Evolutionary conservation across 1,140 invertebrate species (phyloP).

Genomic region (Elysia chlorotica): DNA sequence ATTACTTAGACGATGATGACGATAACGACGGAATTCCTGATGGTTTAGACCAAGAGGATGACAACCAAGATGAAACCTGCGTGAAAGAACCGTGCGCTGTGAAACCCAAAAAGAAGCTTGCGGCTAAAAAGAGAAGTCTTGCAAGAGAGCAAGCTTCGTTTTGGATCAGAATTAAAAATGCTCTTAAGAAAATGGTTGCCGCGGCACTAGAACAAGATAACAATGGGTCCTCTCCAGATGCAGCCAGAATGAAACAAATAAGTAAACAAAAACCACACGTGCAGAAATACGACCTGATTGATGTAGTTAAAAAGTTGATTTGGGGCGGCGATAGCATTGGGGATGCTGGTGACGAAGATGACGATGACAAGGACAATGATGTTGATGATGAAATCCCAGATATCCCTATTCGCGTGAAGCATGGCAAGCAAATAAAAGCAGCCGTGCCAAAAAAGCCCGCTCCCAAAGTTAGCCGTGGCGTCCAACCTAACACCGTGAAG

Average conservation of each 20-base stretch:
- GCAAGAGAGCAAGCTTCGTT: constrained; percentile 18
- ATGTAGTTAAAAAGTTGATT: constrained; percentile 23
- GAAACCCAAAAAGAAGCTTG: constrained; percentile 38
- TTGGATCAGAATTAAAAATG: constrained; percentile 24
- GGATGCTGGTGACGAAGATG: constrained; percentile 25
- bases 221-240: neutral
- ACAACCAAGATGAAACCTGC: constrained; percentile 42
- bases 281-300: constrained; percentile 31
- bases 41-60: constrained; percentile 42
- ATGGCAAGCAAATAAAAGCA: constrained; percentile 1
- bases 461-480: too few relatives aligned
- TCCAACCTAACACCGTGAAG: too few relatives aligned
- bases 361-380: constrained; percentile 23
- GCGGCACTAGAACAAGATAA: constrained; percentile 22
- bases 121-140: constrained; percentile 26
- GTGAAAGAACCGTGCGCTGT: constrained; percentile 22
- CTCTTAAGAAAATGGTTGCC: constrained; percentile 25
- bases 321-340: constrained; percentile 19
- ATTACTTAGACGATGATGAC: constrained; percentile 54
- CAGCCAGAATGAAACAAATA: too few relatives aligned
- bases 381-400: constrained; percentile 9
- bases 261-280: constrained; percentile 32
- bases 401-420: constrained; percentile 4
- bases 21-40: constrained; percentile 58
- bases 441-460: too few relatives aligned